A percentile compares a stretch with the other conserved stretches of the same genome.
These are phyloP conservation scores for Drosophila grimshawi DNA, from an alignment of 1,140 invertebrate genomes.

Conservation along the genomic window DNA sequence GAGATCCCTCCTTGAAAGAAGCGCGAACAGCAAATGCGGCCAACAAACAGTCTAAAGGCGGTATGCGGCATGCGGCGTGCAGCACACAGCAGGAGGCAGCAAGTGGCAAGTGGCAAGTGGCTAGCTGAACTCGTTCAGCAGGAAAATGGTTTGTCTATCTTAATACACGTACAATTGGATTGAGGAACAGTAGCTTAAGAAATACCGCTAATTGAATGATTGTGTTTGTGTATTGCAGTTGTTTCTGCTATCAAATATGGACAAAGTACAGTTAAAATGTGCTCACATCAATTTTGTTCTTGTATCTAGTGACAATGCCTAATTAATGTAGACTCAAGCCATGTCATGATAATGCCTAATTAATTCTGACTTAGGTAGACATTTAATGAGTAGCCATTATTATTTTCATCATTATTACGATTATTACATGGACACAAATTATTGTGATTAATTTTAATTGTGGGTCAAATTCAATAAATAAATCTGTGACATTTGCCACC, in stretches of 20 bases:
- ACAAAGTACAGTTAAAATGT: constrained; percentile 40
- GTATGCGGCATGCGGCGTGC: neutral
- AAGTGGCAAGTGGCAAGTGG: constrained; percentile 17
- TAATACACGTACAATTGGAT: constrained; percentile 41
- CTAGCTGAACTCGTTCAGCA: constrained; percentile 62
- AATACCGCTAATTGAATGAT: constrained; percentile 72
- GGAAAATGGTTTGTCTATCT: constrained; percentile 63
- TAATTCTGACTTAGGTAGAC: neutral
- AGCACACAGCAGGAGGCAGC: neutral
- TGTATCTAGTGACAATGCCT: constrained; percentile 3
- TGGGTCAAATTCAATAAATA: too few species aligned
- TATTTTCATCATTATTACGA: neutral
- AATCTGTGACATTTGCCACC: too few species aligned
- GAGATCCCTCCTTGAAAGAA: constrained; percentile 71
- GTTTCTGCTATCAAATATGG: constrained; percentile 32
- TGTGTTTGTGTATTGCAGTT: constrained; percentile 29
- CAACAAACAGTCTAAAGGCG: constrained; percentile 31
- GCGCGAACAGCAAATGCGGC: constrained; percentile 55
- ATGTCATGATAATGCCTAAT: neutral
- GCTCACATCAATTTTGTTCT: neutral
- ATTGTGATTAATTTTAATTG: too few species aligned
- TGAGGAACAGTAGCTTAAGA: constrained; percentile 37
- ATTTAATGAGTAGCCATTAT: neutral
- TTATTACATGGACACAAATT: neutral
- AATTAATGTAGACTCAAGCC: constrained; percentile 8